phyloP scores from a whole-genome alignment of 2,113 vertebrate species.

The Plectropomus leopardus region DNA sequence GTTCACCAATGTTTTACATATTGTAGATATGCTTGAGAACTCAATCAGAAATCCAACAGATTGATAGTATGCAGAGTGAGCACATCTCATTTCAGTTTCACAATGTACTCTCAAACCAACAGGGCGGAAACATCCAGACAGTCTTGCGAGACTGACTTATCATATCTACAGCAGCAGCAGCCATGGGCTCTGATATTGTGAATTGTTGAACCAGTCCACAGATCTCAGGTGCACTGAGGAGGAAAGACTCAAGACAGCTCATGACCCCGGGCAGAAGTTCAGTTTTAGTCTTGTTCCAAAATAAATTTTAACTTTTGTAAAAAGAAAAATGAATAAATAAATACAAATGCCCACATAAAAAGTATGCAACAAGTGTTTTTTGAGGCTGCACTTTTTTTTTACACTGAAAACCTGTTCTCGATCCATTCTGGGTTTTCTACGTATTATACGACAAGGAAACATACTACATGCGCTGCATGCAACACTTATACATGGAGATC shows the following conservation, averaged over 20 bases:
- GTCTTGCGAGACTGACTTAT: slow-evolving; percentile 42
- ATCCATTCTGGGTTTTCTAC: too few species aligned
- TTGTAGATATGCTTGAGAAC: neutral
- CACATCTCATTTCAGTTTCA: slow-evolving; percentile 31
- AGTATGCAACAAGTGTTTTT: neutral
- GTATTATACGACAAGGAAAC: neutral
- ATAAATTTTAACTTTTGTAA: neutral
- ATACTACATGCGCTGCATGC: neutral
- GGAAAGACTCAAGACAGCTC: slow-evolving; percentile 17
- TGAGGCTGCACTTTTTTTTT: neutral
- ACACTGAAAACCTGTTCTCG: neutral
- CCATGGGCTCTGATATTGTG: slow-evolving; percentile 8
- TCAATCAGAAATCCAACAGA: slow-evolving; percentile 34
- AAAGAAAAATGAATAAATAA: neutral
- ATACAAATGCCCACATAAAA: neutral
- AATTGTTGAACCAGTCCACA: slow-evolving; percentile 32
- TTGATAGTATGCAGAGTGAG: slow-evolving; percentile 28
- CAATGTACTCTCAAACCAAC: slow-evolving; percentile 33
- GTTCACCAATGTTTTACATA: neutral
- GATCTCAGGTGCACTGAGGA: slow-evolving; percentile 36
- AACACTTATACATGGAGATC: neutral
- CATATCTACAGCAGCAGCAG: slow-evolving; percentile 22
- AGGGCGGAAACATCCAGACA: slow-evolving; percentile 41
- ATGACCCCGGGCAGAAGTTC: neutral
- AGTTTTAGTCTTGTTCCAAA: neutral